Conservation (phyloP, 64 coral and sea anemone species). For the Montipora sp. region DNA sequence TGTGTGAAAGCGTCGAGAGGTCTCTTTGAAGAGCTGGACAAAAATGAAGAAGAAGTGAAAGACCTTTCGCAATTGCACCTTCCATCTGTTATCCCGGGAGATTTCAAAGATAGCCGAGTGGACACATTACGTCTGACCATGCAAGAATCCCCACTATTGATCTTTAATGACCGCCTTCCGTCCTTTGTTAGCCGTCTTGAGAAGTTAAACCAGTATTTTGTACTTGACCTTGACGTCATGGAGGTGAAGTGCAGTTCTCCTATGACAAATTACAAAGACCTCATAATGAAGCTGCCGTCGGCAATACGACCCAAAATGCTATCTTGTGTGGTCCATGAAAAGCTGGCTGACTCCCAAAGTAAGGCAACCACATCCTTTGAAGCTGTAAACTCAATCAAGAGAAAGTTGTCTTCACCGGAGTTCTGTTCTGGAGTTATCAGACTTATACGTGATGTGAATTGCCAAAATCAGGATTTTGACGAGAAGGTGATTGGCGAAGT, state of each 20-base stretch:
- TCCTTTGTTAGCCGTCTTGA: slow-evolving; percentile 36
- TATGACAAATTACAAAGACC: not conserved
- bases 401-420: slow-evolving; percentile 43
- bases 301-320: slow-evolving; percentile 70
- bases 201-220: slow-evolving; percentile 11
- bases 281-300: slow-evolving; percentile 40
- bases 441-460: slow-evolving; percentile 69
- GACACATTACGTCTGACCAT: slow-evolving; percentile 5
- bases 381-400: not conserved
- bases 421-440: slow-evolving; percentile 66
- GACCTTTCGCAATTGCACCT: slow-evolving; percentile 13
- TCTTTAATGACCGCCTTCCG: slow-evolving; percentile 42
- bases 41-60: not conserved
- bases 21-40: slow-evolving; percentile 52
- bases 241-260: slow-evolving; percentile 25
- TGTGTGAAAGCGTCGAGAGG: slow-evolving; percentile 57
- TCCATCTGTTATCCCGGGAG: not conserved
- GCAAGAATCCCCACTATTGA: slow-evolving; percentile 22
- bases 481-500: not conserved
- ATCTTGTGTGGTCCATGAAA: slow-evolving; percentile 55
- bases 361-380: not conserved
- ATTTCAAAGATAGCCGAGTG: not conserved
- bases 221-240: slow-evolving; percentile 43
- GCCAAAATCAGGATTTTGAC: not conserved
- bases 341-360: not conserved